Evolutionary conservation across 2,888 invertebrate genomes (phyloP).

Genomic region (Noctua pronuba): DNA sequence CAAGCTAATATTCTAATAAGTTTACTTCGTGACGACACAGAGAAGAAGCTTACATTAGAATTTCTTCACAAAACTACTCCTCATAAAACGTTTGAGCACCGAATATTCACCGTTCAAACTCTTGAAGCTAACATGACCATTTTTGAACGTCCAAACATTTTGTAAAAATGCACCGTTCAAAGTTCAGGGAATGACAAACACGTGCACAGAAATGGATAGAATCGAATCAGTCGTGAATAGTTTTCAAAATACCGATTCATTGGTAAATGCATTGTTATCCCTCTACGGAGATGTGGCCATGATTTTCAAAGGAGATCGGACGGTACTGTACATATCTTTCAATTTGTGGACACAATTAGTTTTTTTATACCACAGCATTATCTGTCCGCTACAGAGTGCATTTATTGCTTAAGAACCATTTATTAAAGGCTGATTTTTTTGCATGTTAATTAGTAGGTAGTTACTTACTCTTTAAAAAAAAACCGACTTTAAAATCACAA

Average conservation of each 20-base stretch:
- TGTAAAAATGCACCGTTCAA: constrained; percentile 20
- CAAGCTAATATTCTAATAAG: too few species aligned
- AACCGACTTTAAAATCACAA: too few species aligned
- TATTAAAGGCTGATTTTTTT: too few species aligned
- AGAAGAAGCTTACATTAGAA: neutral
- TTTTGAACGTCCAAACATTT: constrained; percentile 15
- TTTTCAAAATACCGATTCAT: constrained; percentile 74
- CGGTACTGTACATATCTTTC: neutral
- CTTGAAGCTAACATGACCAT: neutral
- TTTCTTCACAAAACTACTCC: neutral
- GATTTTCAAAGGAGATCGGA: neutral
- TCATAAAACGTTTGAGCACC: neutral
- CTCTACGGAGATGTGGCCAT: constrained; percentile 36
- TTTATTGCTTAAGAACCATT: too few species aligned
- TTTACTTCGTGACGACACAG: neutral
- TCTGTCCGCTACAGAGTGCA: too few species aligned
- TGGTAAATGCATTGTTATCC: constrained; percentile 71
- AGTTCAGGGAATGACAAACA: constrained; percentile 35
- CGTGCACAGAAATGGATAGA: constrained; percentile 44
- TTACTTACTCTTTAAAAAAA: too few species aligned
- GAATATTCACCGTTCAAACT: neutral
- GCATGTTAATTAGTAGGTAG: too few species aligned
- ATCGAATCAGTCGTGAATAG: constrained; percentile 69
- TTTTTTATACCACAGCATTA: neutral
- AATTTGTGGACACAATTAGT: too few species aligned